Conservation (phyloP, 1,140 invertebrate species). For the Spodoptera litura region DNA sequence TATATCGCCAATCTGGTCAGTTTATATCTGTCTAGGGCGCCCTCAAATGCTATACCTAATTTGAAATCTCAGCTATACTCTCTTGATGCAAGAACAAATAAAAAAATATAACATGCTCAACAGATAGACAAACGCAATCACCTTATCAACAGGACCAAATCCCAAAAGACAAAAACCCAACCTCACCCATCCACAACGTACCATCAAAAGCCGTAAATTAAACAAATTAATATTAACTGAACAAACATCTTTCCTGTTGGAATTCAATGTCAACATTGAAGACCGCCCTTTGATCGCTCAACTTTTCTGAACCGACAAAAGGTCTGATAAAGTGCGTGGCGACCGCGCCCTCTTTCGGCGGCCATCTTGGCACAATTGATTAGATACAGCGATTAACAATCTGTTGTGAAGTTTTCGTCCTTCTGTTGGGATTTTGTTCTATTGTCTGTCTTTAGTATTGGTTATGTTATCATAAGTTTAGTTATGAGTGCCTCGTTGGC, state of each 20-base stretch:
- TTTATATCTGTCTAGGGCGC: too few relatives aligned
- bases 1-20: too few relatives aligned
- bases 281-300: slow-evolving; percentile 26
- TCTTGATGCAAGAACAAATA: too few relatives aligned
- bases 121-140: not conserved
- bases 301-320: slow-evolving; percentile 30
- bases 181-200: not conserved
- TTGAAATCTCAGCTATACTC: too few relatives aligned
- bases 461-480: too few relatives aligned
- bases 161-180: not conserved
- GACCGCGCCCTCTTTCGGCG: not conserved
- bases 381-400: slow-evolving; percentile 5
- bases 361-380: not conserved
- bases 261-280: slow-evolving; percentile 35
- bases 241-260: not conserved
- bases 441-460: too few relatives aligned
- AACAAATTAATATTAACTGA: slow-evolving; percentile 31
- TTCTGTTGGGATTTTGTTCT: not conserved
- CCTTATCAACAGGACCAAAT: not conserved
- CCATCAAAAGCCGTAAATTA: not conserved
- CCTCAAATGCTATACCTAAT: too few relatives aligned
- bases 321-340: slow-evolving; percentile 30
- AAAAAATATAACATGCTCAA: too few relatives aligned
- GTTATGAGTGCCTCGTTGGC: too few relatives aligned
- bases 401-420: not conserved